Conservation (phyloP, 2,113 vertebrate genomes). For the Polypterus senegalus region DNA sequence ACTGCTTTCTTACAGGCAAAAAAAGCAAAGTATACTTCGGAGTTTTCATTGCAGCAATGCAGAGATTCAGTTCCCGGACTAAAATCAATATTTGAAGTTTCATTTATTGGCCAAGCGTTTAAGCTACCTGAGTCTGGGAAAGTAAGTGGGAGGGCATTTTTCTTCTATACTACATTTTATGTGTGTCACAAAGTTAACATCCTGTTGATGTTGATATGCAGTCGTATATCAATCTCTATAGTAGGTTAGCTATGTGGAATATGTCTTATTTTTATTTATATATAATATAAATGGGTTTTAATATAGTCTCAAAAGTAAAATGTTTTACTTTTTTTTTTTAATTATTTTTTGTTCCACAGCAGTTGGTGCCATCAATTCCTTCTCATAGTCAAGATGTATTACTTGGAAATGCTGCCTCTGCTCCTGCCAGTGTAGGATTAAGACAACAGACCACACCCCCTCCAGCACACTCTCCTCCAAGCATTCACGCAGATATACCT, state of each 20-base stretch:
- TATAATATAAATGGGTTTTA: neutral
- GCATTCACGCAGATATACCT: slow-evolving; percentile 50
- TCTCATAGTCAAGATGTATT: slow-evolving; percentile 45
- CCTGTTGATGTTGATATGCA: too few relatives aligned
- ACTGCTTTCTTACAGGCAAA: slow-evolving; percentile 35
- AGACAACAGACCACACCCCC: slow-evolving; percentile 43
- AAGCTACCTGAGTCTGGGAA: too few relatives aligned
- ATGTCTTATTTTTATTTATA: neutral
- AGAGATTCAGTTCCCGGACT: neutral
- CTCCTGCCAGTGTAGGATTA: slow-evolving; percentile 51
- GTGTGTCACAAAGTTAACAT: too few relatives aligned
- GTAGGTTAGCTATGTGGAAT: too few relatives aligned
- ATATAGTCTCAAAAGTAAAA: too few relatives aligned
- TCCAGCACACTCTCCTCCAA: slow-evolving; percentile 51
- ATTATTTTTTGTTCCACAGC: slow-evolving; percentile 1
- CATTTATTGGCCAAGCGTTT: too few relatives aligned
- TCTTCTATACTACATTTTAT: too few relatives aligned
- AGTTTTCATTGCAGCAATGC: slow-evolving; percentile 27
- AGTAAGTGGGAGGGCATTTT: too few relatives aligned
- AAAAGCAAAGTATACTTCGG: slow-evolving; percentile 37
- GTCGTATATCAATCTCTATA: too few relatives aligned
- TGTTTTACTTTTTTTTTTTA: too few relatives aligned
- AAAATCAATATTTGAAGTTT: too few relatives aligned
- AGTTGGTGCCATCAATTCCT: slow-evolving; percentile 41
- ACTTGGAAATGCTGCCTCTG: slow-evolving; percentile 45